phyloP scores from a whole-genome alignment of 2,113 vertebrate genomes.

The Pseudorectes ferrugineus region DNA sequence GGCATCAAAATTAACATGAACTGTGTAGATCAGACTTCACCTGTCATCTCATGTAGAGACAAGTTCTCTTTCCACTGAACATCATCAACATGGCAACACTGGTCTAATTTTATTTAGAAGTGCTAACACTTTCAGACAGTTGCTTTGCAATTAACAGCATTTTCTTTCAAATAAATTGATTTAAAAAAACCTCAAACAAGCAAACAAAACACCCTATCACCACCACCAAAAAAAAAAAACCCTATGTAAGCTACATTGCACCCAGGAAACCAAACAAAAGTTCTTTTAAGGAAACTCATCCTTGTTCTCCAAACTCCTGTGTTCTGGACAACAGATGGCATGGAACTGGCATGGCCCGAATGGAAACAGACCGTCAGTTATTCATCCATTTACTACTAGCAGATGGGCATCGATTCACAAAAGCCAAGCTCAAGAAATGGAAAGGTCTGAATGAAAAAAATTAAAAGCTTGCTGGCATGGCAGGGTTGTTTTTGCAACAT shows the following conservation, averaged over 20 bases:
- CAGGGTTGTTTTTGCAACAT: not conserved
- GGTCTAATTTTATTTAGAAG: not conserved
- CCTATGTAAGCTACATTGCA: not conserved
- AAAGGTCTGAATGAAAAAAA: conserved; percentile 42
- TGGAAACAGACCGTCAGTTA: conserved; percentile 58
- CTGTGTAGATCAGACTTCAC: not conserved
- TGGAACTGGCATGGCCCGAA: conserved; percentile 10
- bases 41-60: not conserved
- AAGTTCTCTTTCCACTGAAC: not conserved
- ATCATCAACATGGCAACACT: not conserved
- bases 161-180: not conserved
- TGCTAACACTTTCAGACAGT: not conserved
- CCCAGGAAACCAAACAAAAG: not conserved
- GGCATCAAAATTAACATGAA: not conserved
- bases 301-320: not conserved
- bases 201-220: not conserved
- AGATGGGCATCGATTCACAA: conserved; percentile 60
- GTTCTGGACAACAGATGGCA: conserved; percentile 64
- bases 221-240: not conserved
- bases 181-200: not conserved
- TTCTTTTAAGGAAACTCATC: conserved; percentile 53
- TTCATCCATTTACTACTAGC: conserved; percentile 65
- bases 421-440: conserved; percentile 68
- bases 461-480: conserved; percentile 48
- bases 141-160: not conserved